Base-by-base conservation (phyloP, 2,888 invertebrate species). In the Axea sp. region DNA sequence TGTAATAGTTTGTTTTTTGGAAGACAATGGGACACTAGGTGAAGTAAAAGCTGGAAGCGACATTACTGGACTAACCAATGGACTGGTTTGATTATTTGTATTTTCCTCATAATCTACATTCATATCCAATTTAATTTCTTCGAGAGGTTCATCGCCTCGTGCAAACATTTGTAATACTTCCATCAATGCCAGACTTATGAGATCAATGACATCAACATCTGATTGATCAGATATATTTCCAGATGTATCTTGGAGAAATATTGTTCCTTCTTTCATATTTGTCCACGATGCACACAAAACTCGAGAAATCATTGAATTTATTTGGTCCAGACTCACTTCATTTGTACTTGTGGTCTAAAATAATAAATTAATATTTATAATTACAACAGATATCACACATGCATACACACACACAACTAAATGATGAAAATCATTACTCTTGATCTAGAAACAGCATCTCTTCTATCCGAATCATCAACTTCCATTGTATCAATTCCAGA, bases 401-500 rank as follows among this genome's bases (percentile, higher is more conserved):
- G n/a, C n/a, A n/a, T n/a, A n/a, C n/a, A n/a, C n/a, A n/a, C n/a
- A n/a, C n/a, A n/a, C n/a, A n/a, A n/a, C n/a, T n/a, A n/a, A n/a
- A n/a, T n/a, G 7, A 12, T 14, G 6, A 6, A 24, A 30, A 17
- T 31, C 1, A 80, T 75, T 76, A 86, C 87, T 30, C 86, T 82
- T 62, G 87, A 87, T 80, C 85, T 82, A 12, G 84, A 80, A 11
- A 82, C 76, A 12, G 77, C 68, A 57, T 87, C 85, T 79, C 85
- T 87, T 47, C 86, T 82, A 62, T 87, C 88, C 0, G 84, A 81
- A 43, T 91, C 90, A 60, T 91, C 91, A 0, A 91, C 90, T 80
- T 94, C 94, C 93, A 94, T 94, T 79, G 92, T 93, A 86, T 94
- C 94, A 81, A 93, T 92, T 11, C 93, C 92, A 3, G 93, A 92